Evolutionary conservation across 2,113 vertebrate genomes (phyloP), one percentile per base, ranked within the genome.

Genomic region (Prochilodus magdalenae): DNA sequence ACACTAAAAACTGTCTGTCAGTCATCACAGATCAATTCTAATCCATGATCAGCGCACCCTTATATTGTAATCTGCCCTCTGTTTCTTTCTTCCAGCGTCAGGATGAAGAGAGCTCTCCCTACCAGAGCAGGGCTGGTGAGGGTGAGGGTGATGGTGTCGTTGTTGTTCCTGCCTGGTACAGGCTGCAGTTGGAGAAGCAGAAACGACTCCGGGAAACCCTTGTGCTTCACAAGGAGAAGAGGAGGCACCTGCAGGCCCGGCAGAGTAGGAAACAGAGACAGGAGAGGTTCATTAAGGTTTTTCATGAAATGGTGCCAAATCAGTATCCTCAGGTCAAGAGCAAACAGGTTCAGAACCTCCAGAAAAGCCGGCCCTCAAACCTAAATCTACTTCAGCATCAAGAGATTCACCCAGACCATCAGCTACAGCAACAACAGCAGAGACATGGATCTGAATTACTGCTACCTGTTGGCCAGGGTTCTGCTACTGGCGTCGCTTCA

Each of bases 171-270:
- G 84, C 91, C 49, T 66, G 93, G 49, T 96, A 96, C 55, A 92
- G 93, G 44, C 81, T 95, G 71, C 94, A 93, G 90, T 95, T 96
- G 40, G 94, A 95, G 44, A 94, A 96, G 24, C 96, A 96, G 90
- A 95, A 95, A 73, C 92, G 90, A 11, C 87, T 95, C 0, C 89
- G 94, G n/a, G 94, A 95, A 82, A 93, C 95, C 87, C 94, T 96
- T 57, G 86, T 96, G 80, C 94, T 90, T 77, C 94, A 94, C 57
- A 96, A 96, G 88, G 95, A 95, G 86, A 79, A 94, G 33, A 89
- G 95, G 1, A 90, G 94, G 63, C 93, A 94, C 70, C 92, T 94
- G 90, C 93, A 95, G 88, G 95, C 95, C 3, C 93, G 93, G 3
- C 94, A 93, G 36, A 83, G 93, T 16, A 95, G 94, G 89, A 94